Evolutionary conservation across 2,797 vertebrate species (phyloP).

Genomic region (Vireo griseus): DNA sequence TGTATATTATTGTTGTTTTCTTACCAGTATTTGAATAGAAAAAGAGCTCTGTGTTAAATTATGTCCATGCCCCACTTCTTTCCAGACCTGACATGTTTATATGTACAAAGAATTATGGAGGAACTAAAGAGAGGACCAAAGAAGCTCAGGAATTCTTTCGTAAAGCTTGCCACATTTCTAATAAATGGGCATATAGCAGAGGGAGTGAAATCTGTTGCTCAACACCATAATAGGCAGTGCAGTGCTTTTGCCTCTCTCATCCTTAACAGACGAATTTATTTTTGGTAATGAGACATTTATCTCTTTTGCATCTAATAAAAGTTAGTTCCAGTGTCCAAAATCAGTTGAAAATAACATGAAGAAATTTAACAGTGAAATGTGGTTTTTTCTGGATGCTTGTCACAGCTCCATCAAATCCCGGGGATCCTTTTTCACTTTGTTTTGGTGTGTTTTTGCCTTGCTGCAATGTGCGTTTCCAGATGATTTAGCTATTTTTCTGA

Average conservation of each 20-base stretch:
- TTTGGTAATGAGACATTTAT: constrained; percentile 66
- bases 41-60: background rate
- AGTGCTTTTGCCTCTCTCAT: constrained; percentile 33
- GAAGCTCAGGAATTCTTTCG: constrained; percentile 43
- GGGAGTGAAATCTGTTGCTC: constrained; percentile 51
- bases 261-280: constrained; percentile 52
- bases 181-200: constrained; percentile 43
- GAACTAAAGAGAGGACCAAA: constrained; percentile 40
- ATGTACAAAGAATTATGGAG: constrained; percentile 34
- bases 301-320: constrained; percentile 50
- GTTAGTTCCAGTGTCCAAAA: constrained; percentile 32
- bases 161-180: constrained; percentile 47
- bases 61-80: background rate
- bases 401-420: background rate
- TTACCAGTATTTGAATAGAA: background rate
- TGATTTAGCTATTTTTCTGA: background rate
- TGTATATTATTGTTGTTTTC: background rate
- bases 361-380: background rate
- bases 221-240: constrained; percentile 67
- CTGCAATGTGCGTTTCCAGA: background rate
- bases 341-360: constrained; percentile 34
- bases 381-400: constrained; percentile 8
- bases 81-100: constrained; percentile 43
- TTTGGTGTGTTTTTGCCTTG: background rate
- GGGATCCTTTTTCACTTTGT: background rate